Evolutionary conservation across 2,797 vertebrate genomes (phyloP).

Genomic region (Megalops cyprinoides): DNA sequence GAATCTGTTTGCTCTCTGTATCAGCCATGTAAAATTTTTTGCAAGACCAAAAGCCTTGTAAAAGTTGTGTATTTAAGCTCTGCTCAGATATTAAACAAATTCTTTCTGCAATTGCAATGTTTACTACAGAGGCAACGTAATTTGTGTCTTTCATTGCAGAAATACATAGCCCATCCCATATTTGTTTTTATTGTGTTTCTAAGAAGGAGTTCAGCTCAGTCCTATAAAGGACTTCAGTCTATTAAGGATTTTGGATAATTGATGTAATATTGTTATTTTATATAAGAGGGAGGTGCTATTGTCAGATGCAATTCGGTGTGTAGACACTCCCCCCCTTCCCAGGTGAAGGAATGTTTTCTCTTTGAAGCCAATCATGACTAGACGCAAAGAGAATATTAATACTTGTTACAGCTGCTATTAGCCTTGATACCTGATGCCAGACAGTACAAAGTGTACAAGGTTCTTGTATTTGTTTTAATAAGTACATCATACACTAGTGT

Average conservation of each 20-base stretch:
- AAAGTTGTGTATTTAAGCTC: neutral
- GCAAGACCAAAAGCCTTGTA: too few species aligned
- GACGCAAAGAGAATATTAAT: neutral
- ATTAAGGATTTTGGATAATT: neutral
- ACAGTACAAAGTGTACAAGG: neutral
- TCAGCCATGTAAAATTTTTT: neutral
- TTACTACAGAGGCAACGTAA: too few species aligned
- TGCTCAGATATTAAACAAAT: neutral
- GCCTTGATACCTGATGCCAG: neutral
- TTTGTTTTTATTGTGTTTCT: neutral
- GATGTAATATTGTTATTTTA: neutral
- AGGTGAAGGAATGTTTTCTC: neutral
- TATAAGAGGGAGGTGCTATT: too few species aligned
- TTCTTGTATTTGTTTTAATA: neutral
- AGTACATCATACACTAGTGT: neutral
- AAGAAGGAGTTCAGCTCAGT: neutral
- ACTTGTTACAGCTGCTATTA: neutral
- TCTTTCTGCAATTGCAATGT: neutral
- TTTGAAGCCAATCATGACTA: neutral
- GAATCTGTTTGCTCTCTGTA: neutral
- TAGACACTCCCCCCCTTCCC: neutral
- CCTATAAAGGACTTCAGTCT: neutral
- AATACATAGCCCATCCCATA: neutral
- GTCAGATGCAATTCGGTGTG: too few species aligned
- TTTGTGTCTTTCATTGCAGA: neutral